phyloP scores from a whole-genome alignment of 2,113 vertebrate species.

The Steatornis caripensis region DNA sequence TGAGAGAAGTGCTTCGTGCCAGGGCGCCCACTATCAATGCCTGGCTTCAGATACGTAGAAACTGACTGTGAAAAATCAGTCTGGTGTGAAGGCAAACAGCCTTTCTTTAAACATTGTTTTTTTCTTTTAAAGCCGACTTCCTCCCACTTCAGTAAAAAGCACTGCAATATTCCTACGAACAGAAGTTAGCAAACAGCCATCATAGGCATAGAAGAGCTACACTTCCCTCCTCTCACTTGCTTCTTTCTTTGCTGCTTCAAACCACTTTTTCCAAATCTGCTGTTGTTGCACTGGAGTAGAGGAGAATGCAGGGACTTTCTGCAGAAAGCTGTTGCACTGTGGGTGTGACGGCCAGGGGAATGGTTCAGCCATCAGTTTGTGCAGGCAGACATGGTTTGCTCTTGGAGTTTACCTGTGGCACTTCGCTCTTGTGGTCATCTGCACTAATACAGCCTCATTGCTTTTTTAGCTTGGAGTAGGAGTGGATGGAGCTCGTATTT shows the following conservation, averaged over 20 bases:
- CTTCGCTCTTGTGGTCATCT: background rate
- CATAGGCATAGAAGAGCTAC: background rate
- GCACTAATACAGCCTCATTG: background rate
- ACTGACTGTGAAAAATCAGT: background rate
- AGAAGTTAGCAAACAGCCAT: background rate
- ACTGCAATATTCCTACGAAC: background rate
- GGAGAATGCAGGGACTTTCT: background rate
- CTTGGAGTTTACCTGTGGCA: background rate
- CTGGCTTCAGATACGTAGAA: background rate
- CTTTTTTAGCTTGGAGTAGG: background rate
- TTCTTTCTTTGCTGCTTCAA: background rate
- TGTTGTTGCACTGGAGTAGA: background rate
- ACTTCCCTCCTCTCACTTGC: background rate
- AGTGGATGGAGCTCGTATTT: background rate
- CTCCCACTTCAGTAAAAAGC: background rate
- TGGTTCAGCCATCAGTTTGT: background rate
- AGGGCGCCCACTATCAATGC: background rate
- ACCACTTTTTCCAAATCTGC: background rate
- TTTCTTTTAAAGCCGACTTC: background rate
- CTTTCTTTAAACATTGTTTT: background rate
- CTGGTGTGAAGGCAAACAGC: background rate
- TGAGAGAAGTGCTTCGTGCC: background rate
- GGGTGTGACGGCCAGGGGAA: background rate
- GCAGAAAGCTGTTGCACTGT: background rate
- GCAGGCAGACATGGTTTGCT: background rate